Conservation (phyloP, 2,113 vertebrate species). For the Zootoca vivipara region DNA sequence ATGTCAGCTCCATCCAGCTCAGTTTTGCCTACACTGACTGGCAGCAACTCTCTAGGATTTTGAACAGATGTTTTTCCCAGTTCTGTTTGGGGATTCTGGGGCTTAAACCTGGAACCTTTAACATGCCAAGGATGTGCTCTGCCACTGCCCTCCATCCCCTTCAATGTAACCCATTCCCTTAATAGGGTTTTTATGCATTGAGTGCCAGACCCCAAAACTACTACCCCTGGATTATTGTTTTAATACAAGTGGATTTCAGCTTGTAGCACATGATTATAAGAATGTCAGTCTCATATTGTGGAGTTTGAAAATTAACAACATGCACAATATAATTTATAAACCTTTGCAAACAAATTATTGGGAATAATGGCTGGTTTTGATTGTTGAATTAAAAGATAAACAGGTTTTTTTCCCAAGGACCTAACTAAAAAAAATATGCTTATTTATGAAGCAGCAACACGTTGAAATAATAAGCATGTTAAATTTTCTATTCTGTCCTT, state of each 20-base stretch:
- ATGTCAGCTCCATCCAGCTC: not conserved
- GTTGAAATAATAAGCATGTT: constrained; percentile 45
- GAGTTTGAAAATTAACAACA: not conserved
- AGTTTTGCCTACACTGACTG: not conserved
- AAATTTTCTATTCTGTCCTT: constrained; percentile 37
- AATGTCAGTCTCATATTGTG: not conserved
- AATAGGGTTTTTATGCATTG: not conserved
- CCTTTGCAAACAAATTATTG: rapidly evolving
- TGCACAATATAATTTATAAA: not conserved
- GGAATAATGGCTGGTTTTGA: not conserved
- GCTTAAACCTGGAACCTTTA: not conserved
- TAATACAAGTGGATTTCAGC: too few relatives aligned
- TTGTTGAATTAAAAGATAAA: not conserved
- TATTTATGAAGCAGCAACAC: constrained; percentile 21
- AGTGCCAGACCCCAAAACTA: not conserved
- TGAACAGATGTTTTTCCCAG: not conserved
- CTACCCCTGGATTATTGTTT: not conserved
- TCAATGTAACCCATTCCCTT: not conserved
- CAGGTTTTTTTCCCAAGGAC: not conserved
- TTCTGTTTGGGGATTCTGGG: not conserved
- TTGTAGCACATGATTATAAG: not conserved
- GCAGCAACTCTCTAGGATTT: not conserved
- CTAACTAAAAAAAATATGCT: constrained; percentile 28
- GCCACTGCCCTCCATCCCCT: not conserved
- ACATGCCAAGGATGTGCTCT: not conserved